phyloP scores from a whole-genome alignment of 2,888 invertebrate genomes.

The Ectemnius cavifrons region DNA sequence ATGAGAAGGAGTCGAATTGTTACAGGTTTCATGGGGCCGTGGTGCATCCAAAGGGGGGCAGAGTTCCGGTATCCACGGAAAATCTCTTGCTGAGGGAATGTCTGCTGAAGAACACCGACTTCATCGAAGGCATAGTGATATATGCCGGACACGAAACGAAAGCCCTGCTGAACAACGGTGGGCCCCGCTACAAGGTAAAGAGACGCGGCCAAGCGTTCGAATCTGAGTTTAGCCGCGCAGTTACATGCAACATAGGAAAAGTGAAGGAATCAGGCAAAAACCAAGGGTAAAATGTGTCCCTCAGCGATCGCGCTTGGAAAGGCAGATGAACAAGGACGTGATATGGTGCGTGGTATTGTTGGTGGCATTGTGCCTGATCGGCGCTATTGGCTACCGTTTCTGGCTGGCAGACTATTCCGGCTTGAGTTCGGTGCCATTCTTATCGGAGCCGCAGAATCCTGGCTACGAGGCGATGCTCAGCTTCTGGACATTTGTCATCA shows the following conservation, averaged over 20 bases:
- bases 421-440: conserved; percentile 82
- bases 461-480: conserved; percentile 89
- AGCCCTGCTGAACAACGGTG: conserved; percentile 98
- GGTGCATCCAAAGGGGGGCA: conserved; percentile 87
- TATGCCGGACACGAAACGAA: conserved; percentile 98
- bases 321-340: conserved; percentile 96
- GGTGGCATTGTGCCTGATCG: conserved; percentile 92
- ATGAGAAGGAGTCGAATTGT: conserved; percentile 2
- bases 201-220: no score
- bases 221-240: background rate
- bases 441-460: conserved; percentile 82
- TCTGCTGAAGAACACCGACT: conserved; percentile 97
- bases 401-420: conserved; percentile 85
- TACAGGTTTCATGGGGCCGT: conserved; percentile 90
- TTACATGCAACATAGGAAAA: background rate
- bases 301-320: conserved; percentile 94
- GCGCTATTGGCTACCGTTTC: conserved; percentile 93
- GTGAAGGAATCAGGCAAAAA: no score
- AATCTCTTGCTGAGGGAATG: conserved; percentile 96
- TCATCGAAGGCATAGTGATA: conserved; percentile 96
- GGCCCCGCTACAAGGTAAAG: conserved; percentile 83
- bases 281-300: conserved; percentile 71
- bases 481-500: conserved; percentile 97
- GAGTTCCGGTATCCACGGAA: conserved; percentile 91
- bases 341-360: conserved; percentile 97